Base-by-base conservation (phyloP, 2,797 vertebrate genomes). In the Myripristis jacobus region DNA sequence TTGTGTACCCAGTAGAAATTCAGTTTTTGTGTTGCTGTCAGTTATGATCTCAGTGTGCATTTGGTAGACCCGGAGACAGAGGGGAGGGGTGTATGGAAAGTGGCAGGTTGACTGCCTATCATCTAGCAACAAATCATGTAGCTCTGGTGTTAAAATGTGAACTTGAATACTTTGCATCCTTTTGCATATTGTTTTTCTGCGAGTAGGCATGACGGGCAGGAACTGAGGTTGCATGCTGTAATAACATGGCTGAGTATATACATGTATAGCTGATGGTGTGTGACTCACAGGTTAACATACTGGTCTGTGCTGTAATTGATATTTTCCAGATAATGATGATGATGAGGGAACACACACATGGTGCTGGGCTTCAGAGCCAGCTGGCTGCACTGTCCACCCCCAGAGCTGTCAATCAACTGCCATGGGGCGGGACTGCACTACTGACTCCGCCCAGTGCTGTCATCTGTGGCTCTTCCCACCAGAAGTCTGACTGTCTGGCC, bases 271-370 rank as follows among this genome's bases (percentile, higher is more conserved):
- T 61, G 47, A 13, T 65, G 2, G 6, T 65, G 4, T 72, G 50
- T 66, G 44, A 12, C 55, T 51, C 50, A 47, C 3, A 41, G 31
- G 82, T 71, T 88, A 67, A 87, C 69, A 8, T 65, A 36, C 27
- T 19, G 63, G 43, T 78, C 31, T 72, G 0, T 91, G 66, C 68
- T 88, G 62, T 87, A 46, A 76, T 80, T 89, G 70, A 71, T 92
- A 74, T 91, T 87, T 93, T 93, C 86, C 90, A 93, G 92, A 89
- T 93, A 86, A 92, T 89, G 89, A 81, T 88, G 81, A 79, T 50
- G 77, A 68, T 78, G 70, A 79, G 64, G 75, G 62, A 87, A 69
- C 84, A 85, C 87, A 81, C 64, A 31, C 47, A 85, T 66, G 71
- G 82, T 87, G 77, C 48, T 87, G 84, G 87, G 88, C 73, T 77